Percentiles rank a stretch among this genome's conserved stretches.
phyloP scores from a whole-genome alignment of 2,797 vertebrate species.

The Tachyglossus aculeatus region DNA sequence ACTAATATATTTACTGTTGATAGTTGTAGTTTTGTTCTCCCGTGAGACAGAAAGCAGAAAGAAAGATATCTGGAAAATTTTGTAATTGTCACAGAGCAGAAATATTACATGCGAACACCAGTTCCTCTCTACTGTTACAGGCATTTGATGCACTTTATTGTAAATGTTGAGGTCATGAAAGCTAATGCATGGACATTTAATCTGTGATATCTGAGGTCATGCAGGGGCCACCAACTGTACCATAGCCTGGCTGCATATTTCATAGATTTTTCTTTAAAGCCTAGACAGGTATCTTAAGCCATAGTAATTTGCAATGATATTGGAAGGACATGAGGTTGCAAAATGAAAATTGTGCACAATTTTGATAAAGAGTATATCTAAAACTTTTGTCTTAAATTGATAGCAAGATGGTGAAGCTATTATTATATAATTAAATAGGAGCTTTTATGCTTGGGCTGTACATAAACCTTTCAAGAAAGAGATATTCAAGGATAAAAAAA shows the following conservation, averaged over 20 bases:
- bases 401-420: too few species aligned
- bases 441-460: too few species aligned
- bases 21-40: too few species aligned
- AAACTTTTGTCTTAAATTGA: too few species aligned
- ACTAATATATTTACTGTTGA: too few species aligned
- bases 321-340: neutral
- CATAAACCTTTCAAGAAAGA: too few species aligned
- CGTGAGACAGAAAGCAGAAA: neutral
- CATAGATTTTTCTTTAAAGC: conserved; percentile 4
- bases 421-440: too few species aligned
- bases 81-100: neutral
- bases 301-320: neutral
- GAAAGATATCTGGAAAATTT: neutral
- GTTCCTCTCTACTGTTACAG: neutral
- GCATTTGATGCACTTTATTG: neutral
- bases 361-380: neutral
- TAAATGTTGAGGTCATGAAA: neutral
- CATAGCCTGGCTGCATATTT: neutral
- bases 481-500: too few species aligned
- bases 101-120: neutral
- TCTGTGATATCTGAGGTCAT: too few species aligned
- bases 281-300: conserved; percentile 3
- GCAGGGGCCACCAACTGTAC: neutral
- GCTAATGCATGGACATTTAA: neutral
- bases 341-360: neutral